phyloP scores from a whole-genome alignment of 2,113 vertebrate species.

The Cinclus cinclus region DNA sequence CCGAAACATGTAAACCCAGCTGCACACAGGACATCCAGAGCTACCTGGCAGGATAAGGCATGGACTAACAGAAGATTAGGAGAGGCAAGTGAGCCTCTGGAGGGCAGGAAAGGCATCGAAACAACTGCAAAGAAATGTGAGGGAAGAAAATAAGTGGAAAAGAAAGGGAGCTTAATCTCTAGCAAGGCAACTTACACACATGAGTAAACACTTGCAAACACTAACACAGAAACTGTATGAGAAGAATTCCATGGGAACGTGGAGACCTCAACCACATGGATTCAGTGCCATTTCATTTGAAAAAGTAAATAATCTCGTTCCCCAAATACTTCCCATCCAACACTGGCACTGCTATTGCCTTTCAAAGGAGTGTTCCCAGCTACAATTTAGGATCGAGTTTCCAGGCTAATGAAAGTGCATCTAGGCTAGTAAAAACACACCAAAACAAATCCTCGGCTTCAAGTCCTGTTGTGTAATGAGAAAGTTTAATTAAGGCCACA shows the following conservation, averaged over 20 bases:
- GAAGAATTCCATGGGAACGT: background rate
- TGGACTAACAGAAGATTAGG: background rate
- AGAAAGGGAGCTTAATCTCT: background rate
- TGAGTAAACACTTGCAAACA: background rate
- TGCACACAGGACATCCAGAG: background rate
- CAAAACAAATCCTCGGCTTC: slow-evolving; percentile 75
- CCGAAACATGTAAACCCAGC: background rate
- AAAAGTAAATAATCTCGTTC: background rate
- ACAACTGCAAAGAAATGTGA: fast-evolving
- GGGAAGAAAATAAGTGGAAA: background rate
- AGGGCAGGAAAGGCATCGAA: background rate
- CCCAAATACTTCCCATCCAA: background rate
- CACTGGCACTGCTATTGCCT: background rate
- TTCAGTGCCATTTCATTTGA: background rate
- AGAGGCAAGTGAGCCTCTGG: background rate
- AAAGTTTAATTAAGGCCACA: slow-evolving; percentile 85
- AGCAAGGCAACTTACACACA: background rate
- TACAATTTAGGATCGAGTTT: background rate
- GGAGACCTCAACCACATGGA: background rate
- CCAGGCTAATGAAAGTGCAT: slow-evolving; percentile 69
- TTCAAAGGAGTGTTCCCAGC: background rate
- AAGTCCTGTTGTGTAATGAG: slow-evolving; percentile 78
- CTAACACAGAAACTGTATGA: background rate
- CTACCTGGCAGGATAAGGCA: background rate
- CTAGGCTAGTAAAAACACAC: slow-evolving; percentile 64